Percentiles rank a stretch among this genome's conserved stretches.
Evolutionary conservation across 2,797 vertebrate species (phyloP).

Genomic region (Erithacus rubecula): DNA sequence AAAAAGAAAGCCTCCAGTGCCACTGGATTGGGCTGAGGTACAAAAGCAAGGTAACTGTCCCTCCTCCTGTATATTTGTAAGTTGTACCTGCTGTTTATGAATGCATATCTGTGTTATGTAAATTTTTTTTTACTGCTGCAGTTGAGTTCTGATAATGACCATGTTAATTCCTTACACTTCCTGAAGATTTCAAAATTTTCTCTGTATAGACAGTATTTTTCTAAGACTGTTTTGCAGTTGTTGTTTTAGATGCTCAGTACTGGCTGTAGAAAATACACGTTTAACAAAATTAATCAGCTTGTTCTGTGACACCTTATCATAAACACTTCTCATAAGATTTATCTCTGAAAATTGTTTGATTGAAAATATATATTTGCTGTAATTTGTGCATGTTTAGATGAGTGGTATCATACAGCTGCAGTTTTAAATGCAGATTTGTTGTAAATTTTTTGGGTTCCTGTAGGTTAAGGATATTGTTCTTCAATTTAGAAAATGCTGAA

Average conservation of each 20-base stretch:
- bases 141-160: background rate
- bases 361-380: background rate
- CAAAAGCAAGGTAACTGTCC: slow-evolving; percentile 81
- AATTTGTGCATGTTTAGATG: background rate
- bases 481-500: background rate
- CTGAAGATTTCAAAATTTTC: background rate
- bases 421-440: background rate
- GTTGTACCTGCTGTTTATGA: background rate
- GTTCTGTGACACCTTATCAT: background rate
- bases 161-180: background rate
- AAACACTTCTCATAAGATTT: background rate
- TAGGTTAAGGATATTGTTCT: background rate
- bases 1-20: slow-evolving; percentile 93
- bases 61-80: background rate
- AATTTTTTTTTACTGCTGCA: background rate
- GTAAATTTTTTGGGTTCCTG: background rate
- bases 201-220: background rate
- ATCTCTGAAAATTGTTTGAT: background rate
- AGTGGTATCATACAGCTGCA: background rate
- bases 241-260: background rate
- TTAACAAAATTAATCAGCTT: background rate
- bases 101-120: background rate
- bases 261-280: background rate
- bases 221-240: background rate
- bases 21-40: slow-evolving; percentile 90